These are phyloP conservation scores for Pogonocichla stellata DNA, from an alignment of 2,113 vertebrate genomes.

Conservation along the genomic window DNA sequence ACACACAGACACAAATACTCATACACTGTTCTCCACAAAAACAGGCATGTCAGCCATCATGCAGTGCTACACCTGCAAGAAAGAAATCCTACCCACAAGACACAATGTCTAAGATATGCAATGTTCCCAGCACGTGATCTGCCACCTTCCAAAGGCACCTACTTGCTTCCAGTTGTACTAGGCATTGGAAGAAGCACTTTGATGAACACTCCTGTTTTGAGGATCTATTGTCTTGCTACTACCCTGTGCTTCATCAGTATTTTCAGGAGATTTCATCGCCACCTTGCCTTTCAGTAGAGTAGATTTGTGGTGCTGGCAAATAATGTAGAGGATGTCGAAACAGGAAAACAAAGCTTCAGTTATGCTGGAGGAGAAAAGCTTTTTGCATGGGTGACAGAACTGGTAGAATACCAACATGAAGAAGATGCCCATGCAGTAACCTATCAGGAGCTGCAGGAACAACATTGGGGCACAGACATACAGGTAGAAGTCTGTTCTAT, in stretches of 20 bases:
- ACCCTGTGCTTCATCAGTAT: slow-evolving; percentile 9
- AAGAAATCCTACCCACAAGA: slow-evolving; percentile 2
- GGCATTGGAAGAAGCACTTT: slow-evolving; percentile 69
- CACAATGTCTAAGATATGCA: background rate
- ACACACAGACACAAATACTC: background rate
- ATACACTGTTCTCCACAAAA: background rate
- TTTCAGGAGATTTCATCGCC: slow-evolving; percentile 47
- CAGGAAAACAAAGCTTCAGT: slow-evolving; percentile 80
- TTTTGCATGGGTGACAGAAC: slow-evolving; percentile 94
- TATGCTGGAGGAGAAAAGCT: slow-evolving; percentile 88
- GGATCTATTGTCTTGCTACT: slow-evolving; percentile 65
- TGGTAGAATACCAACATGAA: slow-evolving; percentile 98
- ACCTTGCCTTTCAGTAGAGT: slow-evolving; percentile 45
- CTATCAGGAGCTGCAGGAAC: slow-evolving; percentile 85
- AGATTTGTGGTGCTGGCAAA: slow-evolving; percentile 45
- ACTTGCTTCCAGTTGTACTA: slow-evolving; percentile 45
- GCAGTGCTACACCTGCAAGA: slow-evolving; percentile 1
- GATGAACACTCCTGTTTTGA: slow-evolving; percentile 67
- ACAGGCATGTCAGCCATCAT: background rate
- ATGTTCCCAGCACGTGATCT: background rate
- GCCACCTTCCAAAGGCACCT: slow-evolving; percentile 17
- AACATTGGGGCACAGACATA: slow-evolving; percentile 85
- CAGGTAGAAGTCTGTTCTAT: slow-evolving; percentile 87
- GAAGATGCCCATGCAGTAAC: slow-evolving; percentile 84
- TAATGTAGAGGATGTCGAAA: slow-evolving; percentile 77